phyloP scores from a whole-genome alignment of 2,888 invertebrate genomes.

The Mylabris sibirica region DNA sequence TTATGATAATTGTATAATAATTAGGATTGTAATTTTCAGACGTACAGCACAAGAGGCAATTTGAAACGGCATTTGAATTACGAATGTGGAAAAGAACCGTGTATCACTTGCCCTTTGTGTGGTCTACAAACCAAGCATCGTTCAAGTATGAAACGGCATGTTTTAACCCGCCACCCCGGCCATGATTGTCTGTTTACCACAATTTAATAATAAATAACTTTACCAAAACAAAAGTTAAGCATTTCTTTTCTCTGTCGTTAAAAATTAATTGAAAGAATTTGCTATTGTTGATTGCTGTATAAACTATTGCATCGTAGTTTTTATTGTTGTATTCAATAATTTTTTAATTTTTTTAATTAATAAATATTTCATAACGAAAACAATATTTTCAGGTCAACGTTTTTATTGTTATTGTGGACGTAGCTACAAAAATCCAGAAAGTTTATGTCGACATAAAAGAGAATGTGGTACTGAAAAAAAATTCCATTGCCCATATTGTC shows the following conservation, averaged over 20 bases:
- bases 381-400: constrained; percentile 17
- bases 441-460: constrained; percentile 42
- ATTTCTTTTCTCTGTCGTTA: background rate
- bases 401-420: constrained; percentile 42
- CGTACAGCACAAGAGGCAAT: constrained; percentile 36
- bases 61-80: constrained; percentile 40
- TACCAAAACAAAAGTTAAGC: background rate
- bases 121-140: constrained; percentile 34
- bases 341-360: too few species aligned
- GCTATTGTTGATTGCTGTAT: background rate
- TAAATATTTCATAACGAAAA: constrained; percentile 1
- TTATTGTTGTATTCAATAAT: background rate
- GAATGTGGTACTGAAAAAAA: constrained; percentile 46
- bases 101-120: constrained; percentile 39
- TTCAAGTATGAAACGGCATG: constrained; percentile 39
- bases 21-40: constrained; percentile 27
- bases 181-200: constrained; percentile 28
- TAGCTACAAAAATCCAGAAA: constrained; percentile 46
- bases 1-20: background rate
- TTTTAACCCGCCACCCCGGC: constrained; percentile 27
- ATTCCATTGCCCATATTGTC: constrained; percentile 39
- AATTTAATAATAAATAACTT: constrained; percentile 12
- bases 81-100: constrained; percentile 41
- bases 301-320: background rate
- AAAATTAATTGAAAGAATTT: background rate